These are phyloP conservation scores for Peribatodes rhomboidaria DNA, from an alignment of 2,888 invertebrate species.

Conservation along the genomic window DNA sequence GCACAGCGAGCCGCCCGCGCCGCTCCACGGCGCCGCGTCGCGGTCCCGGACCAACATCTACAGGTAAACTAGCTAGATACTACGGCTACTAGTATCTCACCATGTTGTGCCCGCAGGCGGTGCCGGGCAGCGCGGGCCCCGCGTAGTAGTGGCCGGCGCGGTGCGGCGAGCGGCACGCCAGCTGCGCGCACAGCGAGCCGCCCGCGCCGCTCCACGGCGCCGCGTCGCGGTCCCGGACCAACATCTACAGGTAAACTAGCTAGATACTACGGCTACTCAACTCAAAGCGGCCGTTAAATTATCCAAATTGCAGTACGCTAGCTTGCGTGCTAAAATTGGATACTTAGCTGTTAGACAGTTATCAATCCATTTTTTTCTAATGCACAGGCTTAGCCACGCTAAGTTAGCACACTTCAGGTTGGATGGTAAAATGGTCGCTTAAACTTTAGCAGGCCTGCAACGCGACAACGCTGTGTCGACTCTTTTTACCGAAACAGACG, in stretches of 20 bases:
- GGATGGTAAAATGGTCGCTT: too few species aligned
- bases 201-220: constrained; percentile 79
- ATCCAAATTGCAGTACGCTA: too few species aligned
- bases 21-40: constrained; percentile 88
- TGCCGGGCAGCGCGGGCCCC: constrained; percentile 94
- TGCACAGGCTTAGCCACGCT: too few species aligned
- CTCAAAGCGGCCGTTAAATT: too few species aligned
- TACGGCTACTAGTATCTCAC: constrained; percentile 61
- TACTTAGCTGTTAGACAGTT: too few species aligned
- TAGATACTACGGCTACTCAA: not conserved
- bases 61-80: constrained; percentile 1
- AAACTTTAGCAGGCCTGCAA: too few species aligned
- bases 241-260: constrained; percentile 59
- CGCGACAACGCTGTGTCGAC: too few species aligned
- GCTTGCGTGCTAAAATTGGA: too few species aligned
- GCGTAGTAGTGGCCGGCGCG: constrained; percentile 91
- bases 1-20: constrained; percentile 81
- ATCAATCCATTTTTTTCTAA: too few species aligned
- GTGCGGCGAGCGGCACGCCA: constrained; percentile 91
- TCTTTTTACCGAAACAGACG: too few species aligned
- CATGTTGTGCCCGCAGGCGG: constrained; percentile 88
- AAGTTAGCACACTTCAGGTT: too few species aligned
- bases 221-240: constrained; percentile 90
- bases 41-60: constrained; percentile 88
- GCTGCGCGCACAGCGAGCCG: constrained; percentile 86